Conservation (phyloP, 2,797 vertebrate species). For the Rhynchotus rufescens region DNA sequence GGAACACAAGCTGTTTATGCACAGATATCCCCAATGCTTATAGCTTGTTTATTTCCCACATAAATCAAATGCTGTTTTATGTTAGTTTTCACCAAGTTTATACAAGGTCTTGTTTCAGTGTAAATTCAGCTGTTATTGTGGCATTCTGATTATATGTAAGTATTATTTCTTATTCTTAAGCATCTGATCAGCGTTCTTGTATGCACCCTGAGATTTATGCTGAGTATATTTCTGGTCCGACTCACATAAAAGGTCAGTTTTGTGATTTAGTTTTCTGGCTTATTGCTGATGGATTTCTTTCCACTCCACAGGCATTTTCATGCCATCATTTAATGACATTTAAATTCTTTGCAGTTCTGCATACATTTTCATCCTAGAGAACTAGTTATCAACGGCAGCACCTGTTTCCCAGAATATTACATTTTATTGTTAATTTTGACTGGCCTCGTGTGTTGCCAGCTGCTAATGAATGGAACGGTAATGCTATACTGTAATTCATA, state of each 20-base stretch:
- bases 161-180: not conserved
- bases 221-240: not conserved
- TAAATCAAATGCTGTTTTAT: not conserved
- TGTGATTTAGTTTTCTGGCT: not conserved
- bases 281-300: not conserved
- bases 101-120: not conserved
- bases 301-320: not conserved
- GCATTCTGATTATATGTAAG: not conserved
- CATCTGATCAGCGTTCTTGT: not conserved
- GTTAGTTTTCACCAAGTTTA: not conserved
- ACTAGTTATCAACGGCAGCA: constrained; percentile 14
- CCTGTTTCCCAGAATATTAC: constrained; percentile 10
- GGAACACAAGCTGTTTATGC: not conserved
- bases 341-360: not conserved
- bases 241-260: not conserved
- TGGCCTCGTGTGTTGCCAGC: not conserved
- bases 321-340: not conserved
- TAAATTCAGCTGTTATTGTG: not conserved
- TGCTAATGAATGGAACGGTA: not conserved
- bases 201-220: not conserved
- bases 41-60: not conserved
- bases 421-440: constrained; percentile 9
- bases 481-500: not conserved
- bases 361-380: not conserved
- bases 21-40: not conserved